phyloP scores from a whole-genome alignment of 1,140 invertebrate species.

The Trigoniulus corallinus region DNA sequence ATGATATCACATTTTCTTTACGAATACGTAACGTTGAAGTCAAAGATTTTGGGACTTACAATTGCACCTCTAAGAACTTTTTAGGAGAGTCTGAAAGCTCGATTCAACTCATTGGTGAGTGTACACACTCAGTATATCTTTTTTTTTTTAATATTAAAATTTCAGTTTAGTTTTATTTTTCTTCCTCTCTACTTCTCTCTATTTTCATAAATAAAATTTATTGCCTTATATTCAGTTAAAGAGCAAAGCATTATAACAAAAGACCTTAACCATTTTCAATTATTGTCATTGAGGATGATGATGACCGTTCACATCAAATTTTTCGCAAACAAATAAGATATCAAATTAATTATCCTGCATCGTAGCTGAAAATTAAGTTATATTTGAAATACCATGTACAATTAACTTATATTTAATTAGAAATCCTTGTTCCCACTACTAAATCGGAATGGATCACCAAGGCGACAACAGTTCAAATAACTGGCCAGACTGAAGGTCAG shows the following conservation, averaged over 20 bases:
- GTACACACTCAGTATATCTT: not conserved
- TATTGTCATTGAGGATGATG: too few relatives aligned
- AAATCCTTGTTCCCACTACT: not conserved
- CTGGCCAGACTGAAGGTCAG: not conserved
- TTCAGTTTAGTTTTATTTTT: too few relatives aligned
- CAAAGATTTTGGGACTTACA: not conserved
- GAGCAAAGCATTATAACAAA: too few relatives aligned
- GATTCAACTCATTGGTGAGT: not conserved
- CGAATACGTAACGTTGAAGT: not conserved
- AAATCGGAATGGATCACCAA: not conserved
- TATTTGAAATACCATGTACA: not conserved
- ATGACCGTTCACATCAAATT: not conserved
- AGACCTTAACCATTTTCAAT: too few relatives aligned
- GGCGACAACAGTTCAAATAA: not conserved
- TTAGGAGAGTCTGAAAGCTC: not conserved
- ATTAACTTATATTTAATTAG: not conserved
- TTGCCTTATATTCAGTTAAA: too few relatives aligned
- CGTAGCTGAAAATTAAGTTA: not conserved
- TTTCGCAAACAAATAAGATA: not conserved
- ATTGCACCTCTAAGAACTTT: not conserved
- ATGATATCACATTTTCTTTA: not conserved
- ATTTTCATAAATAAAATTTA: too few relatives aligned
- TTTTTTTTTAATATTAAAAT: too few relatives aligned
- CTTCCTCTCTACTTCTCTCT: too few relatives aligned
- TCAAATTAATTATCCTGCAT: not conserved